These are phyloP conservation scores for Pomacea maculata DNA, from an alignment of 1,140 invertebrate genomes.

Conservation along the genomic window DNA sequence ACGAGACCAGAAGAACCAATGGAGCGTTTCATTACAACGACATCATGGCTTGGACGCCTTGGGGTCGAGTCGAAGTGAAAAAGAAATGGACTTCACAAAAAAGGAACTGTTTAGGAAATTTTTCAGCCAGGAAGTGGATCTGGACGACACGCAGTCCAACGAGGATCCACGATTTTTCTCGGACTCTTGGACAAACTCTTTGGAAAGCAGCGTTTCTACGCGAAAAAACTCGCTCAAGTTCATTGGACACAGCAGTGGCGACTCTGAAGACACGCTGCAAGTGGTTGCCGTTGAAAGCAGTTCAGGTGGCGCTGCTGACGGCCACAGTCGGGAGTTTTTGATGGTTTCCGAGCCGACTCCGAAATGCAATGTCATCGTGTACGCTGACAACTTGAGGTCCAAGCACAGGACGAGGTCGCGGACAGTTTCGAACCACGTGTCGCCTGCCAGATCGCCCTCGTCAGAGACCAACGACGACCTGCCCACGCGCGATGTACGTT, in stretches of 20 bases:
- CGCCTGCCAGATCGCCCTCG: neutral
- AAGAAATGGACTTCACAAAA: conserved; percentile 9
- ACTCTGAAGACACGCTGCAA: neutral
- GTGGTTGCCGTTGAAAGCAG: neutral
- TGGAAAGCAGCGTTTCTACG: neutral
- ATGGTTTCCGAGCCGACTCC: neutral
- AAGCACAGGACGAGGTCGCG: neutral
- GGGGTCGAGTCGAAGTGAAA: conserved; percentile 21
- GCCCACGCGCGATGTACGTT: neutral
- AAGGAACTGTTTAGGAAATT: conserved; percentile 28
- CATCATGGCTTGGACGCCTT: conserved; percentile 11
- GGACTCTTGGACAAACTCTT: neutral
- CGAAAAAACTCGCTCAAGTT: neutral
- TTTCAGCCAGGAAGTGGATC: conserved; percentile 32
- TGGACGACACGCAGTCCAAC: conserved; percentile 17
- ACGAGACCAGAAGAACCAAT: neutral
- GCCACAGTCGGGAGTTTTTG: neutral
- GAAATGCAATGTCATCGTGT: conserved; percentile 33
- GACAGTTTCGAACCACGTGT: conserved; percentile 10
- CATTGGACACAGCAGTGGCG: neutral
- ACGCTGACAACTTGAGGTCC: conserved; percentile 18
- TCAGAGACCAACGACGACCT: neutral
- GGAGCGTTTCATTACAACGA: neutral
- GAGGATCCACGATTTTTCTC: conserved; percentile 10
- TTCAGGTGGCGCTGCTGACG: neutral